Evolutionary conservation across 2,113 vertebrate genomes (phyloP).

Genomic region (Chaetops frenatus): DNA sequence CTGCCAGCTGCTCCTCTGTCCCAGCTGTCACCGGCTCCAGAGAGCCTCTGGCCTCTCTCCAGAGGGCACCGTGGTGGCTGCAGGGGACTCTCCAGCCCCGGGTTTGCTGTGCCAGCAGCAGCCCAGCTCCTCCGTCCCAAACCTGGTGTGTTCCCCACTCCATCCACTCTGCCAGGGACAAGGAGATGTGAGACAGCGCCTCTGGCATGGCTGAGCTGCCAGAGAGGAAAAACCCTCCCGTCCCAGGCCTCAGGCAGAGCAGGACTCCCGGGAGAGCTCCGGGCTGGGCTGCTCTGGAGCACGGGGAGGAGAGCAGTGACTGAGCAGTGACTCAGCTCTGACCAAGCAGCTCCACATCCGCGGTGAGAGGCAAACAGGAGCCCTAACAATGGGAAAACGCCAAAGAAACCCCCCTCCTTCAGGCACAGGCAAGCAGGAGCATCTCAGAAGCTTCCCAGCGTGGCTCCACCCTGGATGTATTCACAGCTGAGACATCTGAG

Average conservation of each 20-base stretch:
- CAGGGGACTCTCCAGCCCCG: background rate
- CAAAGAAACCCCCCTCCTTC: background rate
- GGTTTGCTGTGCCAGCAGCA: background rate
- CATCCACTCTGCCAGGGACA: accelerated
- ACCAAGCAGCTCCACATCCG: accelerated
- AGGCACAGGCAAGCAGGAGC: background rate
- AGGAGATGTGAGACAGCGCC: accelerated
- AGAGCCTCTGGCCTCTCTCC: background rate
- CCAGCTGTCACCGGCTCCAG: background rate
- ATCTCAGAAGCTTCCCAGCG: background rate
- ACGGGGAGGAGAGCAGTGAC: background rate
- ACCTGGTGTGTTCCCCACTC: accelerated
- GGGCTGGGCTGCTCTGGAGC: background rate
- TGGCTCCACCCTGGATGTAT: background rate
- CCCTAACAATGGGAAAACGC: background rate
- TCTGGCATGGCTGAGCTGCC: accelerated
- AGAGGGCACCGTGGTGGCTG: background rate
- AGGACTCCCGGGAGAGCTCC: accelerated
- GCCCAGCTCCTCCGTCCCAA: background rate
- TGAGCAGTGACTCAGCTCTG: background rate
- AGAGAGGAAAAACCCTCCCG: background rate
- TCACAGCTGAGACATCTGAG: background rate
- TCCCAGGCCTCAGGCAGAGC: background rate
- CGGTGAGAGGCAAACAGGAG: background rate
- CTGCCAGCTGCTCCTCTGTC: background rate